Evolutionary conservation across 2,797 vertebrate species (phyloP).

Genomic region (Syngnathus rostellatus): DNA sequence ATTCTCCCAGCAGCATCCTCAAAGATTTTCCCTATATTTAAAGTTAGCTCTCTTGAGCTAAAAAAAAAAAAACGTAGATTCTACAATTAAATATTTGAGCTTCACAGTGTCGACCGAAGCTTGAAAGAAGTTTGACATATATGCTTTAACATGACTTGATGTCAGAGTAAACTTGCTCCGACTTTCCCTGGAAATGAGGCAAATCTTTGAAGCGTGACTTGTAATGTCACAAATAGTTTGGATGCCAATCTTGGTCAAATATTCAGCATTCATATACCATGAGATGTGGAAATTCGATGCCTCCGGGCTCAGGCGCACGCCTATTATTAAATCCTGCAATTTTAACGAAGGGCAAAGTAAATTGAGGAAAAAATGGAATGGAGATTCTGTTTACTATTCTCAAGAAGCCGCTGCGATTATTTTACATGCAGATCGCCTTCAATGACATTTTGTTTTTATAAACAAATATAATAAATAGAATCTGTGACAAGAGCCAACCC

Average conservation of each 20-base stretch:
- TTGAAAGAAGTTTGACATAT: background rate
- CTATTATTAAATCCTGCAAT: background rate
- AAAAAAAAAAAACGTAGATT: background rate
- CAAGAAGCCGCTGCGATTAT: background rate
- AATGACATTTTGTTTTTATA: background rate
- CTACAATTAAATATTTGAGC: background rate
- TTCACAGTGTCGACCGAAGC: background rate
- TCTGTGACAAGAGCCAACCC: background rate
- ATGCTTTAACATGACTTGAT: background rate
- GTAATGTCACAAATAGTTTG: background rate
- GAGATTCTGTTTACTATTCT: background rate
- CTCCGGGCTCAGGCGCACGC: background rate
- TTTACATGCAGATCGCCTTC: background rate
- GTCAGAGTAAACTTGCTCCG: constrained; percentile 2
- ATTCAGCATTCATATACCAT: background rate
- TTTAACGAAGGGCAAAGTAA: background rate
- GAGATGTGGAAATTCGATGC: constrained; percentile 4
- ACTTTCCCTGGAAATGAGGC: background rate
- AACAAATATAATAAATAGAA: background rate
- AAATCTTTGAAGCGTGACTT: background rate
- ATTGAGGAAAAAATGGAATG: background rate
- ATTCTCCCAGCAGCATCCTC: background rate
- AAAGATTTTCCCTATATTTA: background rate
- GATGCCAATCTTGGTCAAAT: constrained; percentile 2
- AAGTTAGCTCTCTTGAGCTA: background rate